These are phyloP conservation scores for Ornithoptera alexandrae DNA, from an alignment of 2,888 invertebrate genomes.

Conservation along the genomic window DNA sequence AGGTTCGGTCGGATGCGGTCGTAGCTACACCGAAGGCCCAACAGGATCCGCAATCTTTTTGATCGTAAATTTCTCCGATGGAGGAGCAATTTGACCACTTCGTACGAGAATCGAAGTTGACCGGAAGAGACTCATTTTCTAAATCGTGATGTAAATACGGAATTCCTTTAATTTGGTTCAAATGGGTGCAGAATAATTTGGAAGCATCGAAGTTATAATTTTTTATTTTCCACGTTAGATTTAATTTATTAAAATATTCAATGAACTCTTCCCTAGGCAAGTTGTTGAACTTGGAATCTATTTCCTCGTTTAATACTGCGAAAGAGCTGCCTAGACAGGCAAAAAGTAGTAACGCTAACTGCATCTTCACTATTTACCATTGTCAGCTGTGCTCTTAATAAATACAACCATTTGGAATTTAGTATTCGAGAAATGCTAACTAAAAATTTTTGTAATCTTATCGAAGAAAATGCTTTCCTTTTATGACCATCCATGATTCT, in stretches of 20 bases:
- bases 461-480: no score
- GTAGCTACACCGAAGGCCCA: conserved; percentile 92
- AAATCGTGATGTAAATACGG: background rate
- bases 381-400: background rate
- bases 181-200: background rate
- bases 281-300: conserved; percentile 4
- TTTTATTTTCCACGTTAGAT: conserved; percentile 7
- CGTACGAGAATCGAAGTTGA: conserved; percentile 9
- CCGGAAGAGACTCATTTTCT: background rate
- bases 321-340: background rate
- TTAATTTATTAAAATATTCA: conserved; percentile 12
- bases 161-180: background rate
- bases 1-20: conserved; percentile 89
- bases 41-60: conserved; percentile 91
- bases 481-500: no score
- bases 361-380: background rate
- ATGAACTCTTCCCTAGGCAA: conserved; percentile 6
- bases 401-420: background rate
- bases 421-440: background rate
- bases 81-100: conserved; percentile 82
- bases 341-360: background rate
- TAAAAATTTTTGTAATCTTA: background rate
- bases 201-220: background rate
- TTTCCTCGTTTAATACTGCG: conserved; percentile 5
- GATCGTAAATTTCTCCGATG: conserved; percentile 85